Conservation (phyloP, 2,113 vertebrate species). For the Pheucticus melanocephalus region DNA sequence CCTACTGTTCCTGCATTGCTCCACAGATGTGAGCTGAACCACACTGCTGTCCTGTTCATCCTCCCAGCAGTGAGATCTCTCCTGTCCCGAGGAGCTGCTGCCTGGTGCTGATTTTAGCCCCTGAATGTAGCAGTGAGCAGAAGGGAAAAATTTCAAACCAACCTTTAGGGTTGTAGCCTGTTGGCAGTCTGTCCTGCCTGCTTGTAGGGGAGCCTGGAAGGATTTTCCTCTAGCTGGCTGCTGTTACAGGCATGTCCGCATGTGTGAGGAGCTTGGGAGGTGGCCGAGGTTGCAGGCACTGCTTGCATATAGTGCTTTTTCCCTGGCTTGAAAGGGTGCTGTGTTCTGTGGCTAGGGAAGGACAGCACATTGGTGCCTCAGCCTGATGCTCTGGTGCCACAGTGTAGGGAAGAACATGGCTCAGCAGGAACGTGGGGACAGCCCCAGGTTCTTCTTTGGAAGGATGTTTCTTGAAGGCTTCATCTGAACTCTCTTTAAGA, state of each 20-base stretch:
- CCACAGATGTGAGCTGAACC: neutral
- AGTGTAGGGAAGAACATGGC: rapidly evolving
- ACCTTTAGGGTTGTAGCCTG: rapidly evolving
- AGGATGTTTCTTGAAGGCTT: neutral
- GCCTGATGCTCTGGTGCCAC: rapidly evolving
- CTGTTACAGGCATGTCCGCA: rapidly evolving
- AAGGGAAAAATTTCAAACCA: neutral
- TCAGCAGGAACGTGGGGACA: neutral
- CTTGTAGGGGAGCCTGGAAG: neutral
- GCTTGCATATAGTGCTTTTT: rapidly evolving
- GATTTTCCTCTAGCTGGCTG: neutral
- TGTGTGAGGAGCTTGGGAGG: rapidly evolving
- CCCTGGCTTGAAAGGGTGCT: neutral
- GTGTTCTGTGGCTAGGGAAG: rapidly evolving
- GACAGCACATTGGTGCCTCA: rapidly evolving
- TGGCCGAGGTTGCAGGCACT: neutral
- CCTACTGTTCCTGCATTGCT: neutral
- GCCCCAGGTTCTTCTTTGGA: neutral
- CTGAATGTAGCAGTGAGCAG: neutral
- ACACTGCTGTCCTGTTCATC: rapidly evolving
- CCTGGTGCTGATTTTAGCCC: neutral
- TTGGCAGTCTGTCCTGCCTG: neutral
- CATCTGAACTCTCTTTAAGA: neutral
- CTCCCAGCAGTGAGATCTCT: neutral
- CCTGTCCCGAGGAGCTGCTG: neutral